phyloP scores from a whole-genome alignment of 2,888 invertebrate species.

The Chrysodeixis includens region DNA sequence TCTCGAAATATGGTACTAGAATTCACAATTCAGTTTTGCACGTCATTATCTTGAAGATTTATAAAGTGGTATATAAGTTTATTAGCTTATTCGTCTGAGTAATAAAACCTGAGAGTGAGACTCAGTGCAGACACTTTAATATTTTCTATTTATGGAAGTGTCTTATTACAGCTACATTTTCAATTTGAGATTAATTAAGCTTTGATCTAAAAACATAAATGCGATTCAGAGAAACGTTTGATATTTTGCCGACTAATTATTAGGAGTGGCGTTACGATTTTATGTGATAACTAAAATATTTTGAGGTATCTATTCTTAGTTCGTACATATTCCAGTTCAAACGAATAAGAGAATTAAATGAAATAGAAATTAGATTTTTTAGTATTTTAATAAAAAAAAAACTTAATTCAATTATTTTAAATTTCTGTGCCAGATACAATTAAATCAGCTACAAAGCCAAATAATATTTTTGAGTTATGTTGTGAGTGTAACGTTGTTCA shows the following conservation, averaged over 20 bases:
- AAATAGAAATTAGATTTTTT: too few relatives aligned
- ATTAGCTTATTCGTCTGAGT: conserved; percentile 20
- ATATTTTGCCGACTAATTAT: conserved; percentile 1
- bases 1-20: not conserved
- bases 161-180: conserved; percentile 36
- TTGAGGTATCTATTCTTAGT: not conserved
- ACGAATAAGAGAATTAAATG: too few relatives aligned
- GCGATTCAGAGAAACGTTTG: not conserved
- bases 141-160: conserved; percentile 31
- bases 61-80: conserved; percentile 15
- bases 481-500: too few relatives aligned
- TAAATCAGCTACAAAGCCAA: too few relatives aligned
- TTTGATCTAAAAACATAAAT: conserved; percentile 37
- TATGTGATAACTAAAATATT: not conserved
- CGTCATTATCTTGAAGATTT: conserved; percentile 9
- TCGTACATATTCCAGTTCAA: too few relatives aligned
- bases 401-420: too few relatives aligned
- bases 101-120: conserved; percentile 27
- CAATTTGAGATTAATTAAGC: conserved; percentile 32
- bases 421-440: too few relatives aligned
- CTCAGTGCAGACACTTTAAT: not conserved
- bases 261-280: not conserved
- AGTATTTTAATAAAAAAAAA: too few relatives aligned
- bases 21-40: not conserved
- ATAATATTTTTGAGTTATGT: too few relatives aligned